A percentile compares a stretch with the other conserved stretches of the same genome.
Conservation (phyloP, 2,113 vertebrate species). For the Lophura nycthemera region DNA sequence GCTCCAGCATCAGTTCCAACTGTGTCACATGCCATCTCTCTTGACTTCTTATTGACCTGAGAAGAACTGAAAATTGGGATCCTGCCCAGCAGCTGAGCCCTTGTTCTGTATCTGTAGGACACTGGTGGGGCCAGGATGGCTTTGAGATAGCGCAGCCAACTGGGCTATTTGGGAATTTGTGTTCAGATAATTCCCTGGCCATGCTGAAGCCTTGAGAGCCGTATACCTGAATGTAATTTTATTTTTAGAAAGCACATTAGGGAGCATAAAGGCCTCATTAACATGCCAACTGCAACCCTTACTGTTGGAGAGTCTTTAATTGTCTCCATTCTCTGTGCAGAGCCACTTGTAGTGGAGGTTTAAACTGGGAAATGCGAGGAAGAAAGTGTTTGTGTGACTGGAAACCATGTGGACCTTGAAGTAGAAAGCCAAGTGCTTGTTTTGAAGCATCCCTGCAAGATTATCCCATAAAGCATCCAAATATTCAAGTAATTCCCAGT, state of each 20-base stretch:
- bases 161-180: not conserved
- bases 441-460: not conserved
- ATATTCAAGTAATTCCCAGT: not conserved
- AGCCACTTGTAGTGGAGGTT: not conserved
- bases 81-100: not conserved
- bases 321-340: conserved; percentile 3
- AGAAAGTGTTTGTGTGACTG: not conserved
- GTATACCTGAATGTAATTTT: conserved; percentile 39
- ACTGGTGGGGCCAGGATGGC: not conserved
- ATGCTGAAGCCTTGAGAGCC: not conserved
- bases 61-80: not conserved
- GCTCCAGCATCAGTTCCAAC: not conserved
- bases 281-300: not conserved
- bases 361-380: not conserved
- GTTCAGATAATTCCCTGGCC: not conserved
- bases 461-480: not conserved
- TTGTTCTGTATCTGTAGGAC: not conserved
- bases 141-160: not conserved
- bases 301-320: conserved; percentile 46
- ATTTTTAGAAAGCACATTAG: conserved; percentile 52
- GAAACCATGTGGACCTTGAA: not conserved
- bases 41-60: not conserved
- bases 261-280: conserved; percentile 46
- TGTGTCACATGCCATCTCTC: not conserved
- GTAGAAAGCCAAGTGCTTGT: not conserved